A percentile compares a stretch with the other conserved stretches of the same genome.
Conservation (phyloP, 2,113 vertebrate genomes). For the Glareola pratincola region DNA sequence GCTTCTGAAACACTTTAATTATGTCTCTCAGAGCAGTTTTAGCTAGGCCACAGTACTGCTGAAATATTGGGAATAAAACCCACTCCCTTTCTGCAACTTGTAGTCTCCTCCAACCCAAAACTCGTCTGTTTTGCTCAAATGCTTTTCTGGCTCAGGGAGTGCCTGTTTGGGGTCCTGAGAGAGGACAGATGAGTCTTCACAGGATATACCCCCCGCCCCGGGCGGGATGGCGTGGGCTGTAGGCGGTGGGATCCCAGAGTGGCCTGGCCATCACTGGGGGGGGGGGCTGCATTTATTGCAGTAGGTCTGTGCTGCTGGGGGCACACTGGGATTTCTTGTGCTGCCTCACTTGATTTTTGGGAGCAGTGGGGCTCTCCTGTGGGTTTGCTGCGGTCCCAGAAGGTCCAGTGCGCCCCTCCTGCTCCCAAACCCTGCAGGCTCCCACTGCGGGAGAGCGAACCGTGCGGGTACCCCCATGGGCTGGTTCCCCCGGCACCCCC, state of each 20-base stretch:
- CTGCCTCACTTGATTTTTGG: not conserved
- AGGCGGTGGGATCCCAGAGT: too few relatives aligned
- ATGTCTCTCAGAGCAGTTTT: not conserved
- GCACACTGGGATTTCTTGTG: not conserved
- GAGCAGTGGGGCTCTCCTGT: not conserved
- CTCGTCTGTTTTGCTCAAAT: not conserved
- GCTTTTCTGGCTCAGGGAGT: not conserved
- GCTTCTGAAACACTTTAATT: constrained; percentile 44
- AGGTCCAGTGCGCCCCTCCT: too few relatives aligned
- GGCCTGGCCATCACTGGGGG: not conserved
- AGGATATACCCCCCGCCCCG: not conserved
- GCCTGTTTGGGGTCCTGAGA: not conserved
- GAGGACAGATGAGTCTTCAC: not conserved
- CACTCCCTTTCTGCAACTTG: not conserved
- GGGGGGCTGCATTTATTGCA: too few relatives aligned
- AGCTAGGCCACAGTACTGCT: not conserved
- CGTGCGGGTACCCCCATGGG: not conserved
- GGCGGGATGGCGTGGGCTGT: not conserved
- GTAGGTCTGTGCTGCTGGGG: not conserved
- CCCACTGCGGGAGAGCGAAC: not conserved
- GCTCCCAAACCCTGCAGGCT: not conserved
- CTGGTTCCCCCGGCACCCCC: not conserved
- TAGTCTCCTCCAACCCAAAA: not conserved
- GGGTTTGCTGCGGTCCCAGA: not conserved
- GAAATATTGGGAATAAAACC: not conserved